Base-by-base conservation (phyloP, 2,113 vertebrate genomes). In the mouse (Mus musculus) region DNA sequence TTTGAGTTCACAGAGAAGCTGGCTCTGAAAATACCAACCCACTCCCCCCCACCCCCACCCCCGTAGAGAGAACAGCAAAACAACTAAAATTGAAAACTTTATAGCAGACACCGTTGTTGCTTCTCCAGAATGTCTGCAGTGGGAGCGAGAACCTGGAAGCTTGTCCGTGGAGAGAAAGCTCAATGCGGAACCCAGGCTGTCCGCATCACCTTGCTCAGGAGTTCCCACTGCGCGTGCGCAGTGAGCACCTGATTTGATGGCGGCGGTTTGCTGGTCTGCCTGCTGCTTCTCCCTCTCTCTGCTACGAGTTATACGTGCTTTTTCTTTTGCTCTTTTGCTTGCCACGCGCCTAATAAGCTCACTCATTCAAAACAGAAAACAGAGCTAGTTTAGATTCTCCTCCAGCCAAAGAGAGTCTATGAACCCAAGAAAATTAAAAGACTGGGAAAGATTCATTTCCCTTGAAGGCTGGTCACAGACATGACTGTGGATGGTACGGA, bases 151-250 rank as follows among this genome's bases (percentile, higher is more conserved):
- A 84, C 0, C 24, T 5, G 26, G 81, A 63, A 84, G 8, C n/a
- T 39, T 20, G 16, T 8, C 56, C 59, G 5, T 30, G 59, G n/a
- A 63, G n/a, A 84, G 56, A 42, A 10, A 42, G 24, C 22, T 39
- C 36, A 39, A 4, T 61, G 36, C 7, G 0, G 71, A 39, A 39
- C 22, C 19, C n/a, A 9, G 12, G 13, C 33, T 5, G n/a, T 26
- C 36, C 7, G 13, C 12, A 22, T 61, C 54, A 12, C 6, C 56
- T 17, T 42, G 13, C 59, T 39, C 1, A 30, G 24, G 28, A 30
- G 13, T 63, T 7, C 22, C n/a, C 39, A 2, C 24, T 63, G n/a
- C 0, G 13, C 1, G 7, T 0, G 7, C 2, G 7, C 0, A 7
- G n/a, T 2, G 1, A 30, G n/a, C 22, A 5, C 7, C 14, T 1